Base-by-base conservation (phyloP, 2,888 invertebrate species). In the Siphlonurus alternatus region DNA sequence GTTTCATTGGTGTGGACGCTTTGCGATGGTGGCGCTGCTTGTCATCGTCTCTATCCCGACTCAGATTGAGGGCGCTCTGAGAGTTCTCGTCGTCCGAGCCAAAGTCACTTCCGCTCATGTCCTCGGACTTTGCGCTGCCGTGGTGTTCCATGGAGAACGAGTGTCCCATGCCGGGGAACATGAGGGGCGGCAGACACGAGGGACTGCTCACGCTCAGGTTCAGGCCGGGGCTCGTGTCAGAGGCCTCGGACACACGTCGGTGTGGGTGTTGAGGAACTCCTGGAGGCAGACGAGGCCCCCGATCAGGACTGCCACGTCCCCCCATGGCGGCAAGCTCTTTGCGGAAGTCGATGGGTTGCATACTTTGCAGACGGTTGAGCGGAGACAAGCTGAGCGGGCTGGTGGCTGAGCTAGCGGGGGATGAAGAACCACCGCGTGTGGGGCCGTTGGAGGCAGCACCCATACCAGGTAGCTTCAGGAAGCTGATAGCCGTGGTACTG, bases 321-420 rank as follows among this genome's bases (percentile, higher is more conserved):
- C 64, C 51, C 62, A 63, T 53, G 54, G 66, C 64, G 59, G 65
- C 59, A 63, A 38, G 38, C 38, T 72, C 71, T 73, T 91, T 91
- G 25, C 93, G 84, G 73, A 89, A 94, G 75, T 95, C 94, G 74
- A 93, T 93, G 0, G 95, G 94, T 73, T 95, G 94, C 94, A 96
- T 94, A 71, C 88, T 94, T 77, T 94, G 93, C 61, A 95, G 80
- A 71, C 91, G 85, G 75, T 89, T 93, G 67, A 95, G 78, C 2
- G 95, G 94, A 10, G 90, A 88, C 25, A 83, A 81, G 68, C 83
- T 82, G 24, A 83, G 74, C 59, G 85, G 83, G 76, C 85, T 73
- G 25, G 73, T 65, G 54, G 69, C 65, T 53, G 67, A 66, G 25
- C 65, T 63, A 25, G 63, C 63, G 84, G 72, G 82, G 80, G 67